A percentile compares a stretch with the other conserved stretches of the same genome.
Evolutionary conservation across 2,797 vertebrate genomes (phyloP).

Genomic region (Clarias laeviceps): DNA sequence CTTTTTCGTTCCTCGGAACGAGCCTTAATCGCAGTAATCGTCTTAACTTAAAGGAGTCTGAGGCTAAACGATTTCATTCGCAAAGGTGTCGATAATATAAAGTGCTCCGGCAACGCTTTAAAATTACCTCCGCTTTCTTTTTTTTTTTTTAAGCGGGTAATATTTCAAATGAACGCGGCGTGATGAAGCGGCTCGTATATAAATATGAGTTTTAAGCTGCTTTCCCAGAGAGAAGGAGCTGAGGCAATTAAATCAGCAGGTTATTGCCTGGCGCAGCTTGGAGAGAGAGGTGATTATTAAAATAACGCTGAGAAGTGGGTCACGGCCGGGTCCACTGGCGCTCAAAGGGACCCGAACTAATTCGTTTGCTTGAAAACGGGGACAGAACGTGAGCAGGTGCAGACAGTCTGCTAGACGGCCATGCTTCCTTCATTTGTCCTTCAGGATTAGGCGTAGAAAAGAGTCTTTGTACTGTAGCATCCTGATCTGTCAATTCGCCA

Average conservation of each 20-base stretch:
- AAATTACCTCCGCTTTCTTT: neutral
- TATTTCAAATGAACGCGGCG: slow-evolving; percentile 28
- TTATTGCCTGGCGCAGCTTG: slow-evolving; percentile 31
- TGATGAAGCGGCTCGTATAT: slow-evolving; percentile 23
- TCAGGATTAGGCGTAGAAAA: neutral
- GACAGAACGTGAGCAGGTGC: neutral
- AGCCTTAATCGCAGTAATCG: slow-evolving; percentile 22
- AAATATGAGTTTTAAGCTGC: slow-evolving; percentile 30
- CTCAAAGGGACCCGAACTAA: slow-evolving; percentile 12
- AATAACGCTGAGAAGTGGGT: slow-evolving; percentile 37
- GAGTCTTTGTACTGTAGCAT: neutral
- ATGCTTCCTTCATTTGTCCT: neutral
- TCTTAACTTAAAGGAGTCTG: slow-evolving; percentile 21
- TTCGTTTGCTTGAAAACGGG: slow-evolving; percentile 16
- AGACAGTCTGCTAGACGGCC: neutral
- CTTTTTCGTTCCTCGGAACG: neutral
- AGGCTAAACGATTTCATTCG: slow-evolving; percentile 23
- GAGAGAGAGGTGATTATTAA: slow-evolving; percentile 37
- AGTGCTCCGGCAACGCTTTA: slow-evolving; percentile 10
- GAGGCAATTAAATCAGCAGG: slow-evolving; percentile 47
- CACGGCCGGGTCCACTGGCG: neutral
- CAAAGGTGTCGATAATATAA: slow-evolving; percentile 20
- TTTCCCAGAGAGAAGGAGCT: slow-evolving; percentile 19
- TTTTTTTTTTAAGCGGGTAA: slow-evolving; percentile 10
- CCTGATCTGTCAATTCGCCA: neutral